phyloP scores from a whole-genome alignment of 2,113 vertebrate species.

The Patagioenas fasciata region DNA sequence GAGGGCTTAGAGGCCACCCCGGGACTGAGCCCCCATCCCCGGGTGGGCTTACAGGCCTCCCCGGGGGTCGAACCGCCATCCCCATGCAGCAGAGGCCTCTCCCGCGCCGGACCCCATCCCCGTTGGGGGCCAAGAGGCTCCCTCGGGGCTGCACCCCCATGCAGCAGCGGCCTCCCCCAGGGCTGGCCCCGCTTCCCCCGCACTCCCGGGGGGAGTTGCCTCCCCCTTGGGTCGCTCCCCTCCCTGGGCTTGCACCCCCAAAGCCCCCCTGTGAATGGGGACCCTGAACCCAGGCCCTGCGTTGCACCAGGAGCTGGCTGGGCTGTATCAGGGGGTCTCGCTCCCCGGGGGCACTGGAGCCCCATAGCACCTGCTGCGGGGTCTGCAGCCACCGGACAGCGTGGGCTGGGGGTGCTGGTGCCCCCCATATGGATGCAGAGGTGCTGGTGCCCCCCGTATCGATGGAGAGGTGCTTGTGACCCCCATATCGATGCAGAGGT shows the following conservation, averaged over 20 bases:
- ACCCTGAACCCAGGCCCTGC: neutral
- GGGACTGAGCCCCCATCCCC: neutral
- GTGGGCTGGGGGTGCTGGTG: too few relatives aligned
- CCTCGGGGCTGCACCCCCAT: too few relatives aligned
- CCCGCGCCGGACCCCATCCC: too few relatives aligned
- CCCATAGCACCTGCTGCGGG: accelerated
- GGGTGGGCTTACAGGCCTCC: too few relatives aligned
- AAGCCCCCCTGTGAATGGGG: neutral
- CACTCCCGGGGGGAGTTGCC: neutral
- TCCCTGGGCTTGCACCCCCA: neutral
- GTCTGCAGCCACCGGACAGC: neutral
- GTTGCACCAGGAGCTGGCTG: accelerated
- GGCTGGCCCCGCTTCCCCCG: neutral
- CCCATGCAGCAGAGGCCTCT: too few relatives aligned
- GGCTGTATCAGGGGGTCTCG: accelerated
- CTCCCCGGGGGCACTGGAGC: neutral
- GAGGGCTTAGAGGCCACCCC: neutral
- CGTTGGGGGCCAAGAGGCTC: too few relatives aligned
- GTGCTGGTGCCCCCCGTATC: accelerated
- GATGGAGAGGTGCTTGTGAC: neutral
- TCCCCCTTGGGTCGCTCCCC: too few relatives aligned
- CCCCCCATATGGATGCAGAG: too few relatives aligned
- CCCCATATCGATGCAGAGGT: too few relatives aligned
- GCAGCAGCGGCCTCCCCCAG: neutral
- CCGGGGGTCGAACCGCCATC: too few relatives aligned